phyloP scores from a whole-genome alignment of 2,797 vertebrate species.

The Sebastes baramenuke region DNA sequence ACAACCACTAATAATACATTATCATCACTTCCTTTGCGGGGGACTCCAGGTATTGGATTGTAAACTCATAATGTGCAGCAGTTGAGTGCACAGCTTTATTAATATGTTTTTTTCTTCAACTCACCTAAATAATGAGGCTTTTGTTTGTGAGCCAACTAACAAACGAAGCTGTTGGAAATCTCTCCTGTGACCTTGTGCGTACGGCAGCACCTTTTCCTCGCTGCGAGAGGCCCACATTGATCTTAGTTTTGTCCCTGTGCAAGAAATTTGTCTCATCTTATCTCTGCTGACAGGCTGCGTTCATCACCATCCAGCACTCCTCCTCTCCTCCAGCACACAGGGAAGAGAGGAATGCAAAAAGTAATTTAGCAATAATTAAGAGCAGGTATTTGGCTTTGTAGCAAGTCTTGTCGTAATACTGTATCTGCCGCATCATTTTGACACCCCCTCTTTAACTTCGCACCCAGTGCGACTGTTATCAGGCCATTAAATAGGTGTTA shows the following conservation, averaged over 20 bases:
- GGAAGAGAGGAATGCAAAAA: not conserved
- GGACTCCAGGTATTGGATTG: not conserved
- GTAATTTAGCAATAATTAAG: conserved; percentile 11
- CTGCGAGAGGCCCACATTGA: conserved; percentile 50
- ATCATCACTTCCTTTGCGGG: conserved; percentile 13
- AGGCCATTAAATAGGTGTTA: no score
- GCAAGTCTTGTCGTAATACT: not conserved
- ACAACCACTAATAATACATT: conserved; percentile 10
- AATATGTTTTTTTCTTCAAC: not conserved
- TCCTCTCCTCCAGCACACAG: conserved; percentile 8
- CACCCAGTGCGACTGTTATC: no score
- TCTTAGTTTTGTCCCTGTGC: conserved; percentile 60
- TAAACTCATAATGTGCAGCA: not conserved
- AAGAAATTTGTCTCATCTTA: conserved; percentile 69
- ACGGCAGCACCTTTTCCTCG: conserved; percentile 44
- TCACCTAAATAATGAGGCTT: not conserved
- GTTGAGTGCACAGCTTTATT: not conserved
- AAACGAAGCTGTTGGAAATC: not conserved
- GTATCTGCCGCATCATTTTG: not conserved
- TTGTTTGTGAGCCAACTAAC: not conserved
- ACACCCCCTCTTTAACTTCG: not conserved
- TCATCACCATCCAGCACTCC: conserved; percentile 51
- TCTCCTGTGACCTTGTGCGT: conserved; percentile 57
- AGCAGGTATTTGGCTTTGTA: conserved; percentile 16
- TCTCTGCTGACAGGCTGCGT: conserved; percentile 63